These are phyloP conservation scores for Sinotaia quadrata DNA, from an alignment of 2,888 invertebrate genomes.

Conservation along the genomic window DNA sequence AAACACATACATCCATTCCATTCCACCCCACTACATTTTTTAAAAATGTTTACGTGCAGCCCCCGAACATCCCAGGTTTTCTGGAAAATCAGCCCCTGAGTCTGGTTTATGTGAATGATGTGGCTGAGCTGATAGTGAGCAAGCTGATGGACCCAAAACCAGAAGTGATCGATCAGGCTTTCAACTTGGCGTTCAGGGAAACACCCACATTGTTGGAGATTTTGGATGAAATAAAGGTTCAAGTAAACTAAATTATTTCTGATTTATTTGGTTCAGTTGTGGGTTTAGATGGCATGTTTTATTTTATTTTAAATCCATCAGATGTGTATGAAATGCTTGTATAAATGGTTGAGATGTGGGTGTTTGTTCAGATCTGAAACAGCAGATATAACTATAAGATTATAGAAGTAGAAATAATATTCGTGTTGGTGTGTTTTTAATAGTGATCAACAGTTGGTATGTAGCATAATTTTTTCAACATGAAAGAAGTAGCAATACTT, in stretches of 20 bases:
- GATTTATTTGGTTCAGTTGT: background rate
- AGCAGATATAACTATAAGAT: no score
- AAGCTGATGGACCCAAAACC: slow-evolving; percentile 45
- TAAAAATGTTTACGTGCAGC: slow-evolving; percentile 17
- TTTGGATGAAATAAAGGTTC: slow-evolving; percentile 56
- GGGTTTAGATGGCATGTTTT: background rate
- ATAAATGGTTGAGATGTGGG: no score
- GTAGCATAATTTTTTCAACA: no score
- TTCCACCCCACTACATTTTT: slow-evolving; percentile 56
- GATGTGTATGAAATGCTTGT: no score
- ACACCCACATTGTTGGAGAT: slow-evolving; percentile 66
- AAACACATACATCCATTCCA: no score
- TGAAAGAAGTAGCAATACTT: no score
- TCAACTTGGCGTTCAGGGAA: slow-evolving; percentile 71
- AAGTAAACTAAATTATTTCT: slow-evolving; percentile 16
- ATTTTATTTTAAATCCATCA: no score
- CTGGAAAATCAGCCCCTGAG: slow-evolving; percentile 67
- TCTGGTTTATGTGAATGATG: slow-evolving; percentile 72
- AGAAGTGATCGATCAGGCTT: slow-evolving; percentile 61
- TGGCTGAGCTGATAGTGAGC: slow-evolving; percentile 65
- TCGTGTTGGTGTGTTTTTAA: background rate
- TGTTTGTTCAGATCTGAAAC: no score
- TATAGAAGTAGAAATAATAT: background rate
- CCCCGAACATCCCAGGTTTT: slow-evolving; percentile 57
- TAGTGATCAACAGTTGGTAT: no score